Conservation (phyloP, 1,140 invertebrate species). For the Zaprionus vittiger region DNA sequence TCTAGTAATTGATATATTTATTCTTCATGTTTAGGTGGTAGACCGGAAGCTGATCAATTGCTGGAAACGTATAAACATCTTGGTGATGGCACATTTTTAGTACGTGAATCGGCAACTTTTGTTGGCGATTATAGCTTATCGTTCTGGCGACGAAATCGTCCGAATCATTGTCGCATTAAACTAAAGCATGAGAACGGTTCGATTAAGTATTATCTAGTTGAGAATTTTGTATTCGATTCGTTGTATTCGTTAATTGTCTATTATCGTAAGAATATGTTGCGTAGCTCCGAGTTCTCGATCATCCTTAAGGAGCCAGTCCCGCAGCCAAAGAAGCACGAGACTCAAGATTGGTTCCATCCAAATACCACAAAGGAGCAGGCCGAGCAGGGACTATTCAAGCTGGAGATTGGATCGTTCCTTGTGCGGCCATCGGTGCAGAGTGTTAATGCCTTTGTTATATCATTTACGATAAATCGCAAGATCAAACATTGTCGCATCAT, state of each 20-base stretch:
- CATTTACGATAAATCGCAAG: constrained; percentile 96
- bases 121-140: constrained; percentile 98
- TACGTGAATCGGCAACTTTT: constrained; percentile 97
- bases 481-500: constrained; percentile 98
- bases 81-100: constrained; percentile 97
- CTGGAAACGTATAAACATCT: constrained; percentile 92
- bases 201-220: constrained; percentile 96
- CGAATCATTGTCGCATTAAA: constrained; percentile 97
- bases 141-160: constrained; percentile 95
- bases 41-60: constrained; percentile 88
- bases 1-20: background rate
- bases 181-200: constrained; percentile 94
- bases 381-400: constrained; percentile 93
- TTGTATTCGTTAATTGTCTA: constrained; percentile 96
- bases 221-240: constrained; percentile 95
- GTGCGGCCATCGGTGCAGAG: constrained; percentile 95
- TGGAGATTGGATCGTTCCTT: constrained; percentile 96
- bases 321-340: constrained; percentile 96
- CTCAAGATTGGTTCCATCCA: constrained; percentile 97
- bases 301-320: constrained; percentile 95
- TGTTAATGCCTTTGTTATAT: constrained; percentile 94
- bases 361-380: constrained; percentile 91
- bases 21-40: constrained; percentile 85
- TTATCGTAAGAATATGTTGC: constrained; percentile 93
- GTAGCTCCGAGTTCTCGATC: constrained; percentile 95